Evolutionary conservation across 2,113 vertebrate species (phyloP).

Genomic region (Petroica traversi): DNA sequence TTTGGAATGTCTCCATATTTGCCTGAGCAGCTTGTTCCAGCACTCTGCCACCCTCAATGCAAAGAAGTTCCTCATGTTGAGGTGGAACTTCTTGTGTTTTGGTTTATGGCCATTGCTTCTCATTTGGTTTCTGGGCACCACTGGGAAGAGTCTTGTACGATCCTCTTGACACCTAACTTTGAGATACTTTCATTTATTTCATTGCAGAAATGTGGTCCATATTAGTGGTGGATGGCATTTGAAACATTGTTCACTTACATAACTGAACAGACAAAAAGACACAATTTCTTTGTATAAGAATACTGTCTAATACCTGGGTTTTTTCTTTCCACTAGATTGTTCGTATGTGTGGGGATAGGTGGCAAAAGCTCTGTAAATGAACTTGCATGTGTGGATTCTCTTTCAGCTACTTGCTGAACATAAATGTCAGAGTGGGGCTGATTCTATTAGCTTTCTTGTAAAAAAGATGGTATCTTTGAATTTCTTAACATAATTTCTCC

Average conservation of each 20-base stretch:
- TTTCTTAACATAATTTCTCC: not conserved
- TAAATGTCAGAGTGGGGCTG: not conserved
- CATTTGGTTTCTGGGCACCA: not conserved
- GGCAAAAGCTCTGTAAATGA: not conserved
- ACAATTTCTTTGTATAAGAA: too few species aligned
- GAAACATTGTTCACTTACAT: not conserved
- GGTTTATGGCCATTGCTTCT: not conserved
- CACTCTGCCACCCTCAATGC: not conserved
- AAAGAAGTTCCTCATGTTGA: not conserved
- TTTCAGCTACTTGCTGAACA: not conserved
- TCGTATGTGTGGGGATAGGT: not conserved
- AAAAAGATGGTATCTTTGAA: not conserved
- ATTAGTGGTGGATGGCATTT: slow-evolving; percentile 8
- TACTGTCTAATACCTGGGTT: not conserved
- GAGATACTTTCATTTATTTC: not conserved
- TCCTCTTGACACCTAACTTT: not conserved
- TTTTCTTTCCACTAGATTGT: not conserved
- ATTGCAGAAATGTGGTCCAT: slow-evolving; percentile 7
- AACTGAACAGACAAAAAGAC: not conserved
- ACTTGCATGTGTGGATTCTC: not conserved
- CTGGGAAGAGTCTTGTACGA: not conserved
- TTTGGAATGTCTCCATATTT: not conserved
- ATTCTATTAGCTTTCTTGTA: not conserved
- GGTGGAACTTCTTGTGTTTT: not conserved
- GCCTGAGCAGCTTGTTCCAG: not conserved